Evolutionary conservation across 2,888 invertebrate species (phyloP).

Genomic region (Ecliptopera silaceata): DNA sequence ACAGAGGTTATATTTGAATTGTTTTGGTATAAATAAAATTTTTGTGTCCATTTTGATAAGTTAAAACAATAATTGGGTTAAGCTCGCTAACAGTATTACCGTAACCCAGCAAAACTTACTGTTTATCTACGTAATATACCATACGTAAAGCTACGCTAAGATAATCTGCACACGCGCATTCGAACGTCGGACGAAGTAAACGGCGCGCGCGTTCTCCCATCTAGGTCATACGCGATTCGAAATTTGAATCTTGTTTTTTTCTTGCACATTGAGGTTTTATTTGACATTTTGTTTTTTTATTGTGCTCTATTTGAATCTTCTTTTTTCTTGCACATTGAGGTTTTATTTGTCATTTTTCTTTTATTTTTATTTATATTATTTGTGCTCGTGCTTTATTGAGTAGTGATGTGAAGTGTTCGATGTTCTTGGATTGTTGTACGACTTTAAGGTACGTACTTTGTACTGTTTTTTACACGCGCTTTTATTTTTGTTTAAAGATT

Average conservation of each 20-base stretch:
- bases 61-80: constrained; percentile 10
- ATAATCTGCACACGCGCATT: constrained; percentile 58
- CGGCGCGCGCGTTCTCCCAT: constrained; percentile 57
- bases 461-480: background rate
- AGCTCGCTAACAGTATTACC: constrained; percentile 38
- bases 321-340: no score
- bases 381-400: constrained; percentile 14
- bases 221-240: constrained; percentile 55
- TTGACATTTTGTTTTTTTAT: constrained; percentile 8
- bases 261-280: no score
- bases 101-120: constrained; percentile 55
- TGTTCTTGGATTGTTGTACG: constrained; percentile 35
- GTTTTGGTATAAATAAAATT: no score
- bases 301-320: constrained; percentile 48
- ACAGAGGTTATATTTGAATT: no score
- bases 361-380: no score
- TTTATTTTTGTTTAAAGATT: background rate
- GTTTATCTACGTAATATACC: constrained; percentile 58
- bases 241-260: constrained; percentile 46
- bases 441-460: constrained; percentile 8
- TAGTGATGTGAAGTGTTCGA: constrained; percentile 33
- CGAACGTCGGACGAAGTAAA: constrained; percentile 56
- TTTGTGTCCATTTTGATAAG: no score
- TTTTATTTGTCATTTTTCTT: constrained; percentile 15
- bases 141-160: constrained; percentile 45